Percentiles rank a stretch among this genome's conserved stretches.
Conservation (phyloP, 2,888 invertebrate genomes). For the Drosophila neoperkinsi region DNA sequence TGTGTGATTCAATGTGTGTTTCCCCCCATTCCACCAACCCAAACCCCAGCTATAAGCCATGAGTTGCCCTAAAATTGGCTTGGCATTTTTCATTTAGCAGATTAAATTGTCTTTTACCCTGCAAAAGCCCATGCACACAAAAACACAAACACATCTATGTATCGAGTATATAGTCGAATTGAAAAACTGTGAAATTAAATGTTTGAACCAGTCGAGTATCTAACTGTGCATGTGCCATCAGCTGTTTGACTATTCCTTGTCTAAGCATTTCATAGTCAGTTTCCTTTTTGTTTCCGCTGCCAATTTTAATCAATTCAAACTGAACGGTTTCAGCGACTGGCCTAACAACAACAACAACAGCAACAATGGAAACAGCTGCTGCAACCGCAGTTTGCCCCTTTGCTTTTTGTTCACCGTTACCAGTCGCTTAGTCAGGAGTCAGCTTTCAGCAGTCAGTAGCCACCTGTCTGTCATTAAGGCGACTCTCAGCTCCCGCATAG, state of each 20-base stretch:
- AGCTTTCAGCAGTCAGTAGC: neutral
- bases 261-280: slow-evolving; percentile 50
- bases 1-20: slow-evolving; percentile 7
- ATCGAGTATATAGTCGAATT: slow-evolving; percentile 20
- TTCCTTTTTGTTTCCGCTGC: slow-evolving; percentile 39
- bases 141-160: slow-evolving; percentile 5
- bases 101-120: slow-evolving; percentile 52
- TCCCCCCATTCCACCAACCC: neutral
- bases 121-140: slow-evolving; percentile 1
- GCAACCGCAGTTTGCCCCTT: slow-evolving; percentile 5
- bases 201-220: slow-evolving; percentile 15
- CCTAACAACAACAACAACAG: slow-evolving; percentile 8
- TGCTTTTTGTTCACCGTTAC: slow-evolving; percentile 15
- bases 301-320: slow-evolving; percentile 72
- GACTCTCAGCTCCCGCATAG: neutral
- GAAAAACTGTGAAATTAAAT: slow-evolving; percentile 48
- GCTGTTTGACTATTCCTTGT: slow-evolving; percentile 27
- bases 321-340: slow-evolving; percentile 30
- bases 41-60: neutral
- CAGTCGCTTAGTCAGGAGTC: slow-evolving; percentile 14
- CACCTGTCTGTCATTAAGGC: slow-evolving; percentile 18
- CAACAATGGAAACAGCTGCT: slow-evolving; percentile 4
- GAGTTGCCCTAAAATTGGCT: slow-evolving; percentile 4
- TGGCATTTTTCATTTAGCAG: slow-evolving; percentile 49
- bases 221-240: slow-evolving; percentile 18